Evolutionary conservation across 2,888 invertebrate species (phyloP).

Genomic region (Cryptocephalus moraei): DNA sequence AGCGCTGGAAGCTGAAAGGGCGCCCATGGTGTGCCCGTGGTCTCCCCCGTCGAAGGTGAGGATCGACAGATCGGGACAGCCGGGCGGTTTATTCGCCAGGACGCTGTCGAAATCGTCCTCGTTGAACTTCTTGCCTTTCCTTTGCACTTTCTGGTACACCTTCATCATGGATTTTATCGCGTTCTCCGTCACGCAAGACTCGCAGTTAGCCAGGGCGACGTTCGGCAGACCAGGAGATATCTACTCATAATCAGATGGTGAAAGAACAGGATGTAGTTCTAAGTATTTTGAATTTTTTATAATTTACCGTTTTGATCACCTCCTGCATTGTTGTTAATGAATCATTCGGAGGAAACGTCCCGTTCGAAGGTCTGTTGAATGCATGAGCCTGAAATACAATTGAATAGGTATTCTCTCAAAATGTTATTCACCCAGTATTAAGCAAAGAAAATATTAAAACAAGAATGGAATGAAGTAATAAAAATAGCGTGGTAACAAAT

Average conservation of each 20-base stretch:
- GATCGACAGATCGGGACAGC: slow-evolving; percentile 71
- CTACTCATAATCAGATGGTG: slow-evolving; percentile 30
- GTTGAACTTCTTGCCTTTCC: slow-evolving; percentile 61
- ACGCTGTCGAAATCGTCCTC: slow-evolving; percentile 69
- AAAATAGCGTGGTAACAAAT: too few relatives aligned
- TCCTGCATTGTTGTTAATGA: too few relatives aligned
- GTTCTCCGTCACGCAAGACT: slow-evolving; percentile 95
- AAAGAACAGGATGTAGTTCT: too few relatives aligned
- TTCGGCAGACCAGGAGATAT: slow-evolving; percentile 72
- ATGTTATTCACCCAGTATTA: too few relatives aligned
- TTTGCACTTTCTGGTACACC: slow-evolving; percentile 62
- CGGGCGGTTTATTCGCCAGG: slow-evolving; percentile 78
- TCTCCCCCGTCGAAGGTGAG: slow-evolving; percentile 78
- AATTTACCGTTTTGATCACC: too few relatives aligned
- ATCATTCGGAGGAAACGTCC: too few relatives aligned
- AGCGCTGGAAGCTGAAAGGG: slow-evolving; percentile 75
- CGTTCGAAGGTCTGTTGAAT: too few relatives aligned
- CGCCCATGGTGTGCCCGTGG: slow-evolving; percentile 89
- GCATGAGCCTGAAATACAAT: too few relatives aligned
- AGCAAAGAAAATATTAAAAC: too few relatives aligned
- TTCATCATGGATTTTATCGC: slow-evolving; percentile 91
- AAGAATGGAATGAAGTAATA: too few relatives aligned
- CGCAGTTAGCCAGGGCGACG: slow-evolving; percentile 93
- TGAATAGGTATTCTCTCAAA: too few relatives aligned
- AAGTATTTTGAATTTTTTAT: too few relatives aligned